Conservation (phyloP, 2,113 vertebrate genomes). For the Callipepla californica region DNA sequence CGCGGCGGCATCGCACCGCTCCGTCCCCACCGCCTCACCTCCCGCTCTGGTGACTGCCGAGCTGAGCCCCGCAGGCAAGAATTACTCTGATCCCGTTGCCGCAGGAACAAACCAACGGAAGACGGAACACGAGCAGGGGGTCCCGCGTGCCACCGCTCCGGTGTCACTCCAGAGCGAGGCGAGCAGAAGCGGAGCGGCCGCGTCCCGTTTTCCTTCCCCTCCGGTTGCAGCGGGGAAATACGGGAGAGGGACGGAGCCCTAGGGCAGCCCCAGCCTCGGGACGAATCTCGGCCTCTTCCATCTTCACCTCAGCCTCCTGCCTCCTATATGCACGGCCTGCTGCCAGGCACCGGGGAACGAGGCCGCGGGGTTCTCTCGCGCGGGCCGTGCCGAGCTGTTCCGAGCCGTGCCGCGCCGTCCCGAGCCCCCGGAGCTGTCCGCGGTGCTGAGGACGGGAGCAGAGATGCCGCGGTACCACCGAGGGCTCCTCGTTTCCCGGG, state of each 20-base stretch:
- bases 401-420: too few relatives aligned
- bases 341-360: neutral
- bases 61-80: neutral
- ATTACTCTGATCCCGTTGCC: neutral
- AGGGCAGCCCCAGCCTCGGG: neutral
- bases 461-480: neutral
- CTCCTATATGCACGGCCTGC: neutral
- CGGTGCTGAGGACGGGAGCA: conserved; percentile 5
- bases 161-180: neutral
- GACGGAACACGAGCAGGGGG: accelerated
- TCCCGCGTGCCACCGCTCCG: neutral
- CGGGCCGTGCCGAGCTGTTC: too few relatives aligned
- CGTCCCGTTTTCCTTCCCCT: neutral
- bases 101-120: neutral
- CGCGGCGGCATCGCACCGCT: neutral
- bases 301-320: neutral
- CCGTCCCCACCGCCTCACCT: neutral
- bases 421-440: conserved; percentile 5
- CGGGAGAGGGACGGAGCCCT: neutral
- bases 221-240: too few relatives aligned
- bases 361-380: neutral
- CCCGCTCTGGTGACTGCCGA: neutral
- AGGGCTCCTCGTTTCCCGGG: neutral
- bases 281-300: too few relatives aligned
- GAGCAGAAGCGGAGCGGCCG: neutral